Evolutionary conservation across 2,888 invertebrate species (phyloP), one percentile per base, ranked within the genome.

Genomic region (Drosophila yooni): DNA sequence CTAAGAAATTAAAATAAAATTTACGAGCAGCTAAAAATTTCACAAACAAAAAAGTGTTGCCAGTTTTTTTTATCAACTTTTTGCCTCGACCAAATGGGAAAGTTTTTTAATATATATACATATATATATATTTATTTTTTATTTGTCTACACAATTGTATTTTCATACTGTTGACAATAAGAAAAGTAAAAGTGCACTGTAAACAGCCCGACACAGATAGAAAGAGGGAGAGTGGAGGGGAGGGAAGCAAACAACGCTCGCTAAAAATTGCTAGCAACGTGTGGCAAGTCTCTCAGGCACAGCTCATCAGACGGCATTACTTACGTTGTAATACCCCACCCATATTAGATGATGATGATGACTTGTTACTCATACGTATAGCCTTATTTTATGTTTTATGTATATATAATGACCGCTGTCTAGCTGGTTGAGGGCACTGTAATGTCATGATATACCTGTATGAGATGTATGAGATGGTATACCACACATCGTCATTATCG

Each of bases 1-100:
- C 63, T 63, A 69, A 72, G 70, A 82, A 83, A 84, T 87, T 83
- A 74, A 80, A 83, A 87, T 70, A 75, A 80, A 87, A 80, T 87
- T 87, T 82, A 82, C 82, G 78, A 76, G 52, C 65, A 61, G 63
- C 65, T 66, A 67, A 70, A 70, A 71, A 79, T 75, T 79, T 75
- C 79, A 80, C 73, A 76, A 70, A 36, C 40, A 52, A 53, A 57
- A 66, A 75, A 64, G 52, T 33, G 48, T 43, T 63, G 33, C 25
- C 29, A 61, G 61, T 13, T 54, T 40, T 48, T 33, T 59, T 33
- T 33, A 27, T 11, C 10, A 31, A 29, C 15, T 48, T 50, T 58
- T 73, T 71, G 54, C 33, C 51, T 13, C 56, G 50, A 74, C 70
- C 63, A 70, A 81, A 81, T 81, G 81, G 81, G 81, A 81, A 81